Conservation (phyloP, 2,888 invertebrate genomes). For the Melanotus villosus region DNA sequence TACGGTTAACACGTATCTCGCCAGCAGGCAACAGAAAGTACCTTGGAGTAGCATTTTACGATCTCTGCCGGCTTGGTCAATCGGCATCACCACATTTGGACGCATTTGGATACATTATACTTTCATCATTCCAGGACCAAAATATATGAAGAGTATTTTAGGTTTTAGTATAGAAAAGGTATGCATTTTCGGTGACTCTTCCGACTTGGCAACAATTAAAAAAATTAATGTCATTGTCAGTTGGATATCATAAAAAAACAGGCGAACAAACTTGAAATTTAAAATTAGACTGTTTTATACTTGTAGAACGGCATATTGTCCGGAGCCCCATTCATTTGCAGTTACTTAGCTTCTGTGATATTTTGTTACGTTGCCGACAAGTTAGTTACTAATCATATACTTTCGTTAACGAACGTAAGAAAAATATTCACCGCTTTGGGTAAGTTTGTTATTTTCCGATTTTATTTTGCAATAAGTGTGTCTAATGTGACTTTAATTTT, state of each 20-base stretch:
- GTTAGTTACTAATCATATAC: constrained; percentile 72
- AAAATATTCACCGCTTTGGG: constrained; percentile 78
- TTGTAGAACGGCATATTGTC: constrained; percentile 77
- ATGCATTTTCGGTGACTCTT: constrained; percentile 44
- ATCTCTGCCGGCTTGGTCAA: constrained; percentile 79
- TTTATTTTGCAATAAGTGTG: not conserved
- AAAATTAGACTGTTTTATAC: no score
- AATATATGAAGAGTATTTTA: constrained; percentile 79
- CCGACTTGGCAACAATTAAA: no score
- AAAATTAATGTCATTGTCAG: no score
- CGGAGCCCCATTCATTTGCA: constrained; percentile 79
- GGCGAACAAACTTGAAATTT: no score
- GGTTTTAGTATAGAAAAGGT: constrained; percentile 79
- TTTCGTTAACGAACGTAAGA: constrained; percentile 76
- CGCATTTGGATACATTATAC: constrained; percentile 83
- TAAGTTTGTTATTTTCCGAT: constrained; percentile 51
- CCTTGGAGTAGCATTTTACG: constrained; percentile 78
- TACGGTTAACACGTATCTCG: constrained; percentile 70
- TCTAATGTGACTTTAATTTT: constrained; percentile 46
- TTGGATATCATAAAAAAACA: no score
- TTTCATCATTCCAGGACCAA: constrained; percentile 80
- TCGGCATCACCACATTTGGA: constrained; percentile 82
- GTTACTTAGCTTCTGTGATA: constrained; percentile 78
- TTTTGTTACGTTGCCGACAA: constrained; percentile 80
- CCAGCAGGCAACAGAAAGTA: constrained; percentile 70